A percentile compares a stretch with the other conserved stretches of the same genome.
Evolutionary conservation across 2,113 vertebrate genomes (phyloP).

Genomic region (Vulpes lagopus): DNA sequence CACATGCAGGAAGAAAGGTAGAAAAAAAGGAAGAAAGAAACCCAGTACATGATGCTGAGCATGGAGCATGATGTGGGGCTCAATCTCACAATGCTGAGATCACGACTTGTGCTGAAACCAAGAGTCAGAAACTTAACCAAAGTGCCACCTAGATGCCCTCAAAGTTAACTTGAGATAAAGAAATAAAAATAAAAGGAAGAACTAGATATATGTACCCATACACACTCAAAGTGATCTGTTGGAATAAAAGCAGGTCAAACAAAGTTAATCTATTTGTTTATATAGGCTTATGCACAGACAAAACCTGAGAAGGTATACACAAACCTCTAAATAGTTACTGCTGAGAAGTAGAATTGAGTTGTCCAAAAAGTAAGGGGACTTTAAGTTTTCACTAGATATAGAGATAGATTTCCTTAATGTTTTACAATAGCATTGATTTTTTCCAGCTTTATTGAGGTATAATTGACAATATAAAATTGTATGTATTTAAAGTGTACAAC

Average conservation of each 20-base stretch:
- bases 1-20: neutral
- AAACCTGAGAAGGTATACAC: slow-evolving; percentile 8
- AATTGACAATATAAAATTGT: neutral
- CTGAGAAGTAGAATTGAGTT: slow-evolving; percentile 37
- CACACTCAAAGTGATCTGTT: neutral
- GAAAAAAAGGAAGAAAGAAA: neutral
- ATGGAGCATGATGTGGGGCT: neutral
- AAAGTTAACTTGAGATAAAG: neutral
- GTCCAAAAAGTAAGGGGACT: neutral
- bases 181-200: neutral
- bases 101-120: neutral
- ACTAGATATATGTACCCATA: neutral
- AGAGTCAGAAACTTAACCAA: neutral
- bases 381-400: slow-evolving; percentile 47
- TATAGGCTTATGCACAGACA: neutral
- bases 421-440: slow-evolving; percentile 11
- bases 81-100: neutral
- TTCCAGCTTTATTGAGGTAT: neutral
- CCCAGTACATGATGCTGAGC: too few relatives aligned
- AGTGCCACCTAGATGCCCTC: neutral
- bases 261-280: slow-evolving; percentile 14
- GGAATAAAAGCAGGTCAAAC: neutral
- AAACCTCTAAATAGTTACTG: slow-evolving; percentile 42
- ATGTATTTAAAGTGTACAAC: neutral
- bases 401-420: neutral